Conservation (phyloP, 2,113 vertebrate species). For the Acanthochromis polyacanthus region DNA sequence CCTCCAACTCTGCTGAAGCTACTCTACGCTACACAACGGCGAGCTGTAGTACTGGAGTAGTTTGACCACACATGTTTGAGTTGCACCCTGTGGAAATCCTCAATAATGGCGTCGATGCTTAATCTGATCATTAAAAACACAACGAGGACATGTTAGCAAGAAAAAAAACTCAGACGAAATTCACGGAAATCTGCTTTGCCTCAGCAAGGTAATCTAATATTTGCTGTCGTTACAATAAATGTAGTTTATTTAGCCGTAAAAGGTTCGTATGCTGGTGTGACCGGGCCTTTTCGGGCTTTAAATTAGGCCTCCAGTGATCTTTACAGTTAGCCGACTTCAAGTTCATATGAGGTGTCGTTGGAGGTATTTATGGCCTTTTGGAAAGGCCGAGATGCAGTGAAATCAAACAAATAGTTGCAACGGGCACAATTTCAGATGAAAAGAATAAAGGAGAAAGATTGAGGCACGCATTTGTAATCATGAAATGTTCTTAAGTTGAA, state of each 20-base stretch:
- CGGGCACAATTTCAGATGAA: neutral
- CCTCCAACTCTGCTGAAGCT: too few species aligned
- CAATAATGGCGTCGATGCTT: too few species aligned
- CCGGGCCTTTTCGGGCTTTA: neutral
- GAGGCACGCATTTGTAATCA: too few species aligned
- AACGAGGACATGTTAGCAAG: neutral
- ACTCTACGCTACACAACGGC: too few species aligned
- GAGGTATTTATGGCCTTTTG: neutral
- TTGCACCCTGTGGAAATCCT: too few species aligned
- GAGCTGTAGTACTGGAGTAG: too few species aligned
- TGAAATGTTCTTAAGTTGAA: neutral
- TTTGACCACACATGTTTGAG: too few species aligned
- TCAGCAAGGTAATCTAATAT: neutral
- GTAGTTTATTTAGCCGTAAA: neutral
- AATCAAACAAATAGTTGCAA: too few species aligned
- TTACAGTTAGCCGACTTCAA: neutral
- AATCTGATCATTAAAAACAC: too few species aligned
- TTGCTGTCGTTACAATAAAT: neutral
- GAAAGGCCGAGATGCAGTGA: neutral
- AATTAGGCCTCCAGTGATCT: neutral
- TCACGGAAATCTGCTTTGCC: neutral
- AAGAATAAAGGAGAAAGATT: neutral
- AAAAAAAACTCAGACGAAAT: neutral
- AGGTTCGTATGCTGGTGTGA: slow-evolving; percentile 21
- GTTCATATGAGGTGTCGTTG: neutral